Evolutionary conservation across 2,113 vertebrate species (phyloP), one percentile per base, ranked within the genome.

Genomic region (Orientallactaga bullata): DNA sequence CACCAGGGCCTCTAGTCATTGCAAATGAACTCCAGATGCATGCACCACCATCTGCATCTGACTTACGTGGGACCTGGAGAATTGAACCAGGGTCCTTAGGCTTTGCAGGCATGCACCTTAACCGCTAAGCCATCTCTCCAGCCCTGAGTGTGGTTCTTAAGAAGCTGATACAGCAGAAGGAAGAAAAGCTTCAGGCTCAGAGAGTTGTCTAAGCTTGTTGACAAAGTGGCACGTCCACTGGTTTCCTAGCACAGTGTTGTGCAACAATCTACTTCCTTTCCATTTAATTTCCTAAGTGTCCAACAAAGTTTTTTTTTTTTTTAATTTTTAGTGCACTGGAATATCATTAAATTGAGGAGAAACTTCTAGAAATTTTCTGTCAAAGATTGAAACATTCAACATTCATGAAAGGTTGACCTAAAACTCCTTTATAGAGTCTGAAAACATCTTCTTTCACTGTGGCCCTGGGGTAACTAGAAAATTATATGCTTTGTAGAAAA

Each of bases 401-500:
- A 16, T 68, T 89, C 72, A 71, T 26, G 28, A 85, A 93, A 91
- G 35, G 11, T 5, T 35, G 42, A 95, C 11, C 72, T 47, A 47
- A 66, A 89, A 84, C 66, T 73, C 68, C 20, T 77, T 82, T 37
- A 47, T 47, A 89, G 61, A 71, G 7, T 85, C 30, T 85, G 73
- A 92, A 71, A 96, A 84, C 51, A 55, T 55, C 55, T 11, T 68
- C 77, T 83, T 89, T 66, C 28, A 81, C 80, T 91, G 93, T 69
- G 26, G 60, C 17, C 16, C 32, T 78, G 82, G 28, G 51, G 16
- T 65, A 94, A 72, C 61, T 28, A 82, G 73, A 84, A 95, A 96
- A 90, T 93, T 82, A 82, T 65, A 82, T 74, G 60, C 18, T 85
- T 93, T 93, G 65, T 79, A 85, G 85, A 76, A 95, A 94, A 90